These are phyloP conservation scores for Camponotus floridanus DNA, from an alignment of 1,140 invertebrate species.

Conservation along the genomic window DNA sequence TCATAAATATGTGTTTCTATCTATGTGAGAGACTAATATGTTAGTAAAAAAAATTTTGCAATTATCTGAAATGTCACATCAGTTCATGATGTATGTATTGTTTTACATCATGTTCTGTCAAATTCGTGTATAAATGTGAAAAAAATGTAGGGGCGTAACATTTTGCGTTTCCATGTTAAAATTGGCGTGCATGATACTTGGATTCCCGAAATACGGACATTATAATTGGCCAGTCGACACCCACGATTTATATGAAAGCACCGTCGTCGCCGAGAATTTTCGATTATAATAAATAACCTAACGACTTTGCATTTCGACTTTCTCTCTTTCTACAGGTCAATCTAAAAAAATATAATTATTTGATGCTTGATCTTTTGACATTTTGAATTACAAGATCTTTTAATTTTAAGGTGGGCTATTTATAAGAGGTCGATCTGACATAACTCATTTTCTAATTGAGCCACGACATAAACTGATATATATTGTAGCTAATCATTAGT, in stretches of 20 bases:
- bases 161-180: slow-evolving; percentile 2
- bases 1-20: not conserved
- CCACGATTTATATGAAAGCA: slow-evolving; percentile 60
- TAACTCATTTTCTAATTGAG: slow-evolving; percentile 20
- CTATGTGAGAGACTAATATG: not conserved
- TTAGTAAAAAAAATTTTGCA: slow-evolving; percentile 2
- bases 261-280: slow-evolving; percentile 23
- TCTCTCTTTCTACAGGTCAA: slow-evolving; percentile 5
- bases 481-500: slow-evolving; percentile 22
- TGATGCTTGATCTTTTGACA: too few relatives aligned
- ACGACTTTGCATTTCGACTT: slow-evolving; percentile 45
- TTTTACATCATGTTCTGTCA: slow-evolving; percentile 67
- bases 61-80: slow-evolving; percentile 14
- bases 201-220: slow-evolving; percentile 68
- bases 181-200: slow-evolving; percentile 45
- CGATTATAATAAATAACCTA: slow-evolving; percentile 67
- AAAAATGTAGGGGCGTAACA: slow-evolving; percentile 56
- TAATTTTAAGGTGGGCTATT: not conserved
- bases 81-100: slow-evolving; percentile 32
- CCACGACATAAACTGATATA: slow-evolving; percentile 12
- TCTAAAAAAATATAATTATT: slow-evolving; percentile 23
- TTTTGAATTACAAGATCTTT: not conserved
- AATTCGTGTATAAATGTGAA: slow-evolving; percentile 57
- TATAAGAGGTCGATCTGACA: not conserved
- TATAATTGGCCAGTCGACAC: slow-evolving; percentile 69